These are phyloP conservation scores for Globia sparganii DNA, from an alignment of 2,888 invertebrate genomes.

Conservation along the genomic window DNA sequence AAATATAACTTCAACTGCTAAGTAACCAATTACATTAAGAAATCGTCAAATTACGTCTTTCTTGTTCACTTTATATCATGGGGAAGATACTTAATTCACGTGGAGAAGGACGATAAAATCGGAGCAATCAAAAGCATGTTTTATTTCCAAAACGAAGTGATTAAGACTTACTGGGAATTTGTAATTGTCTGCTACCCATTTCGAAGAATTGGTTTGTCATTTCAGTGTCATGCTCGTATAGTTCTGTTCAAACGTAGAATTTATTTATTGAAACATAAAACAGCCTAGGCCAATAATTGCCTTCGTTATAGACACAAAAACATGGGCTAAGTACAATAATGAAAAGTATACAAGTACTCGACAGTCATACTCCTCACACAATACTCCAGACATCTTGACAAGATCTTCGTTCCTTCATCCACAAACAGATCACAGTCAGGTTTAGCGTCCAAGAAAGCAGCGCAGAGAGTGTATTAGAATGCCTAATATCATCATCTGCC, in stretches of 20 bases:
- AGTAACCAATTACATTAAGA: too few relatives aligned
- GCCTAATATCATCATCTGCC: neutral
- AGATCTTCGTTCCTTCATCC: too few relatives aligned
- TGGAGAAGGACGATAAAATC: neutral
- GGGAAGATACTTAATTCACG: too few relatives aligned
- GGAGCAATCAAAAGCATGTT: neutral
- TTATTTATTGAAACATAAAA: too few relatives aligned
- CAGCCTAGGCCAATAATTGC: neutral
- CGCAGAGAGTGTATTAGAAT: neutral
- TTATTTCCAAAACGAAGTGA: neutral
- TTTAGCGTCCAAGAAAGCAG: neutral
- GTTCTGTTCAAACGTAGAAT: neutral
- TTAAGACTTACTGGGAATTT: neutral
- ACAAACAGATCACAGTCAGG: neutral
- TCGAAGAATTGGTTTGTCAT: neutral
- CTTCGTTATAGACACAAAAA: neutral
- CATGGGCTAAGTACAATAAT: neutral
- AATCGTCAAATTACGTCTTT: neutral
- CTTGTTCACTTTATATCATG: neutral
- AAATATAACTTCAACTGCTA: too few relatives aligned
- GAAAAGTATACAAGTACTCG: neutral
- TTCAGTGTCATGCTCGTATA: neutral
- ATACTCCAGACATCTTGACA: too few relatives aligned
- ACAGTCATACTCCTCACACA: neutral
- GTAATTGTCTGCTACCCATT: neutral